Evolutionary conservation across 1,140 invertebrate genomes (phyloP).

Genomic region (Drosophila gunungcola): DNA sequence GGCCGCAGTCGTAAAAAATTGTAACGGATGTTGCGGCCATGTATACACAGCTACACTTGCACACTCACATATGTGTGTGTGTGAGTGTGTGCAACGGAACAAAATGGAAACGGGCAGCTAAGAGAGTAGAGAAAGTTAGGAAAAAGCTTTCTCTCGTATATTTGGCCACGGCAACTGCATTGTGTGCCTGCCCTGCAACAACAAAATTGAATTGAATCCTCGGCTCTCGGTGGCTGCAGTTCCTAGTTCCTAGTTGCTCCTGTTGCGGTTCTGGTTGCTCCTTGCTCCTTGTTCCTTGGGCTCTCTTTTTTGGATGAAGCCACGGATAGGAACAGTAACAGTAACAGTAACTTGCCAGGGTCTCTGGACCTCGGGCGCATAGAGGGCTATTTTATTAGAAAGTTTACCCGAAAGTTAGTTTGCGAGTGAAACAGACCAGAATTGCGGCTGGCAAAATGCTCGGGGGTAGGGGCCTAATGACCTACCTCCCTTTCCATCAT

Average conservation of each 20-base stretch:
- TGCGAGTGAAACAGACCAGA: slow-evolving; percentile 68
- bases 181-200: slow-evolving; percentile 32
- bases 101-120: slow-evolving; percentile 70
- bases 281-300: slow-evolving; percentile 40
- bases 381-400: slow-evolving; percentile 80
- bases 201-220: slow-evolving; percentile 34
- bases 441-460: slow-evolving; percentile 66
- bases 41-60: slow-evolving; percentile 39
- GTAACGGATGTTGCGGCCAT: slow-evolving; percentile 80
- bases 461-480: slow-evolving; percentile 55
- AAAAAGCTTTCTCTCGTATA: slow-evolving; percentile 56
- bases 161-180: slow-evolving; percentile 61
- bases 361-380: slow-evolving; percentile 35
- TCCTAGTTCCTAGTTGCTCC: slow-evolving; percentile 18
- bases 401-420: slow-evolving; percentile 76
- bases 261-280: slow-evolving; percentile 66
- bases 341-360: slow-evolving; percentile 24
- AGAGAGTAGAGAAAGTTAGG: slow-evolving; percentile 15
- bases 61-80: not conserved
- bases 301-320: slow-evolving; percentile 30
- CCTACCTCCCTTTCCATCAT: slow-evolving; percentile 6
- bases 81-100: slow-evolving; percentile 32
- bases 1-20: slow-evolving; percentile 78
- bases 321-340: slow-evolving; percentile 26
- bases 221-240: slow-evolving; percentile 17